Conservation (phyloP, 1,140 invertebrate species). For the Zaprionus africanus region DNA sequence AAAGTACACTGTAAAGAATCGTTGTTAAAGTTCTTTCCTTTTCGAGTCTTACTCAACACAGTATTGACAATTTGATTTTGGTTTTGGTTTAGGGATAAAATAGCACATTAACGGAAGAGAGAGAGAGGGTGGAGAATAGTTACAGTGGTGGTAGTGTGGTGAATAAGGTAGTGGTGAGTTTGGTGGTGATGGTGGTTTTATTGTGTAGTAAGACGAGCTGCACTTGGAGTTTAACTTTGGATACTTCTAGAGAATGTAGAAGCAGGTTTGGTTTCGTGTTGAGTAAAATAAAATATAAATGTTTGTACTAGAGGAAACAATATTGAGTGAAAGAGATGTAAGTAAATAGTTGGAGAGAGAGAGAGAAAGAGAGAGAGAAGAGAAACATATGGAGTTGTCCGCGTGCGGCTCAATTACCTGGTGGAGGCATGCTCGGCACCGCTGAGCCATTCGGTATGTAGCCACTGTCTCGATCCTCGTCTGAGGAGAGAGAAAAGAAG, state of each 20-base stretch:
- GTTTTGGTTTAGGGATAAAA: constrained; percentile 34
- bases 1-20: constrained; percentile 77
- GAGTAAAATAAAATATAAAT: constrained; percentile 53
- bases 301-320: constrained; percentile 60
- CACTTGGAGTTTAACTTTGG: constrained; percentile 63
- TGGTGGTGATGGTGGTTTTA: constrained; percentile 34
- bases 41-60: constrained; percentile 30
- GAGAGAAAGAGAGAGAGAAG: constrained; percentile 44
- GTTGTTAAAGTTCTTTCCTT: constrained; percentile 54
- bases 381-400: constrained; percentile 14
- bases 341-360: constrained; percentile 28
- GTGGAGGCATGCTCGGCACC: constrained; percentile 78
- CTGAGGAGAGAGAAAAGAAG: neutral
- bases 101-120: constrained; percentile 69
- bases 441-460: constrained; percentile 77
- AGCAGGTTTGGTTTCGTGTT: constrained; percentile 54
- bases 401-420: constrained; percentile 69
- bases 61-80: constrained; percentile 17
- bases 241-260: constrained; percentile 77
- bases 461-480: constrained; percentile 77
- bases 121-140: constrained; percentile 51
- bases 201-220: constrained; percentile 67
- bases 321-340: constrained; percentile 53
- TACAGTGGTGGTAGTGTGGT: constrained; percentile 61
- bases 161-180: constrained; percentile 17